These are phyloP conservation scores for Leptoteleia sp. DNA, from an alignment of 1,140 invertebrate genomes.

Conservation along the genomic window DNA sequence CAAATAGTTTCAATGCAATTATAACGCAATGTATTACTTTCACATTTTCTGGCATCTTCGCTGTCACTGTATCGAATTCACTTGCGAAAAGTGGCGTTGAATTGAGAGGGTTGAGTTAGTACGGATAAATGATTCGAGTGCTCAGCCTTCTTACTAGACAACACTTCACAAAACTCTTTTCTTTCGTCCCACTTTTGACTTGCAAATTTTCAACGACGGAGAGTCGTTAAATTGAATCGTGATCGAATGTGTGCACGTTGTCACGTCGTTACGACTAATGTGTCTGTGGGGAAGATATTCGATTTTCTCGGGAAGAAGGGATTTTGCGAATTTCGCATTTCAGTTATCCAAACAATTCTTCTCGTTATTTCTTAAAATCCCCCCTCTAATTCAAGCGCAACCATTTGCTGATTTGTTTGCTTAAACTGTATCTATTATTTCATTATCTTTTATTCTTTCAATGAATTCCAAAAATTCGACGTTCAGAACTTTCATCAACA, in stretches of 20 bases:
- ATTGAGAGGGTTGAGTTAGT: slow-evolving; percentile 73
- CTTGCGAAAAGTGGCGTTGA: slow-evolving; percentile 73
- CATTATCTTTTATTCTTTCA: no score
- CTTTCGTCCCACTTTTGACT: slow-evolving; percentile 52
- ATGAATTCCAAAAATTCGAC: no score
- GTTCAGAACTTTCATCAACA: no score
- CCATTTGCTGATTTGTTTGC: no score
- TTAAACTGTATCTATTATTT: no score
- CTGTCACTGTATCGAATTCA: slow-evolving; percentile 77
- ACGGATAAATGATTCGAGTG: slow-evolving; percentile 76
- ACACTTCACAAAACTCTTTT: slow-evolving; percentile 50
- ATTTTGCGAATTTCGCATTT: no score
- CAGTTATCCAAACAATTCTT: no score
- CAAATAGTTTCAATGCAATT: no score
- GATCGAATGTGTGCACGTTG: slow-evolving; percentile 42
- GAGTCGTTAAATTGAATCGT: slow-evolving; percentile 55
- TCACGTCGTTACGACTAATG: slow-evolving; percentile 44
- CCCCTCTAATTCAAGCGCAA: no score
- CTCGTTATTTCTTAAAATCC: no score
- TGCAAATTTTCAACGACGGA: slow-evolving; percentile 42
- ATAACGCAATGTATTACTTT: no score
- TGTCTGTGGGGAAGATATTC: slow-evolving; percentile 23
- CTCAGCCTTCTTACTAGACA: slow-evolving; percentile 58
- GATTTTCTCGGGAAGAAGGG: slow-evolving; percentile 8
- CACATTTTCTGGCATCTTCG: no score